Evolutionary conservation across 2,113 vertebrate genomes (phyloP).

Genomic region (Otus sunia): DNA sequence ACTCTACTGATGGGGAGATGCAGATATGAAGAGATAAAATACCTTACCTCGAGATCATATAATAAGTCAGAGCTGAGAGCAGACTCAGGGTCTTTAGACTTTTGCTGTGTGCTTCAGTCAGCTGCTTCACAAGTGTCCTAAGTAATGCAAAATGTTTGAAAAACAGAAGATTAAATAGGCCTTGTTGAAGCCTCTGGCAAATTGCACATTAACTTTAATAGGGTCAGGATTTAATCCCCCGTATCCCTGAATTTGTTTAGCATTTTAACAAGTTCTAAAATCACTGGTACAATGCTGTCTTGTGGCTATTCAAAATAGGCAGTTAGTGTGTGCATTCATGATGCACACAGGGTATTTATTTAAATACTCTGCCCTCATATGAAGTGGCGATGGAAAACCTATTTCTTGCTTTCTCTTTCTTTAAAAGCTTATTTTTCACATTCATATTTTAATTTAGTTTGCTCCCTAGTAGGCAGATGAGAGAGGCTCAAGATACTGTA

Average conservation of each 20-base stretch:
- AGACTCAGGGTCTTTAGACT: background rate
- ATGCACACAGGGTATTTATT: background rate
- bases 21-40: background rate
- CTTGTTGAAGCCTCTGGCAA: background rate
- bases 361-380: background rate
- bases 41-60: accelerated
- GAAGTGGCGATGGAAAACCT: background rate
- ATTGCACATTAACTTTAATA: background rate
- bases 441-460: background rate
- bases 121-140: background rate
- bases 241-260: background rate
- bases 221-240: background rate
- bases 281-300: background rate
- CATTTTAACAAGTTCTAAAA: background rate
- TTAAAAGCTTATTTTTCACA: background rate
- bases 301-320: background rate
- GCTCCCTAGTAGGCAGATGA: background rate
- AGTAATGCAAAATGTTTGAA: background rate
- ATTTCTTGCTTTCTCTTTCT: background rate
- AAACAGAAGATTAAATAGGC: background rate
- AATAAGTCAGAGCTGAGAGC: background rate
- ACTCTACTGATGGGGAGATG: background rate
- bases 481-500: background rate
- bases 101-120: background rate
- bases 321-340: accelerated